phyloP scores from a whole-genome alignment of 2,113 vertebrate species.

The Myrmophylax atrothorax region DNA sequence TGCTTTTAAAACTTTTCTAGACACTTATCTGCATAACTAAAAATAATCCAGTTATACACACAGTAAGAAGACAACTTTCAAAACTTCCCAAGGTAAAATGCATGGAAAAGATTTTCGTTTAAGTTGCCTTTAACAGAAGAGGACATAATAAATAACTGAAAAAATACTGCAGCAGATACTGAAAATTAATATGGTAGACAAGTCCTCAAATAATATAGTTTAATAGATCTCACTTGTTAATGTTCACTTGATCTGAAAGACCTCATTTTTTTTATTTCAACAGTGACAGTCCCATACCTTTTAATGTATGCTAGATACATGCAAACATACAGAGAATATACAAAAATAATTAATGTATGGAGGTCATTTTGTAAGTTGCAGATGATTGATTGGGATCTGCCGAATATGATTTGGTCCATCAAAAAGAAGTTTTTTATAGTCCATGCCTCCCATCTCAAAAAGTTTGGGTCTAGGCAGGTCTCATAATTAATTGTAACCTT shows the following conservation, averaged over 20 bases:
- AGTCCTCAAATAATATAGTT: background rate
- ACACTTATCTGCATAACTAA: background rate
- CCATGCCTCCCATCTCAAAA: background rate
- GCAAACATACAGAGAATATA: background rate
- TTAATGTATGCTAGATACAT: background rate
- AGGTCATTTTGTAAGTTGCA: background rate
- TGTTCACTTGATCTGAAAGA: background rate
- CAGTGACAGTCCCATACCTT: background rate
- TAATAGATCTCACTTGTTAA: background rate
- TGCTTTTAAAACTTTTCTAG: background rate
- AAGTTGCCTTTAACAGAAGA: background rate
- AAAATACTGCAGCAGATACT: background rate
- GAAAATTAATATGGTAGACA: background rate
- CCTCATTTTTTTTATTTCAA: background rate
- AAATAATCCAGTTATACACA: background rate
- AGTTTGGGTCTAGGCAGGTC: background rate
- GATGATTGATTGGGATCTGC: background rate
- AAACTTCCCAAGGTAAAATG: background rate
- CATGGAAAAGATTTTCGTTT: background rate
- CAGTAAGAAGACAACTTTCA: background rate
- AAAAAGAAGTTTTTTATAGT: background rate
- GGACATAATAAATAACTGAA: background rate
- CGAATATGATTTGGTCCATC: background rate
- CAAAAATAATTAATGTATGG: background rate
- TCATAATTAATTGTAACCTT: background rate